Conservation (phyloP, 2,797 vertebrate genomes). For the Rhinella marina region DNA sequence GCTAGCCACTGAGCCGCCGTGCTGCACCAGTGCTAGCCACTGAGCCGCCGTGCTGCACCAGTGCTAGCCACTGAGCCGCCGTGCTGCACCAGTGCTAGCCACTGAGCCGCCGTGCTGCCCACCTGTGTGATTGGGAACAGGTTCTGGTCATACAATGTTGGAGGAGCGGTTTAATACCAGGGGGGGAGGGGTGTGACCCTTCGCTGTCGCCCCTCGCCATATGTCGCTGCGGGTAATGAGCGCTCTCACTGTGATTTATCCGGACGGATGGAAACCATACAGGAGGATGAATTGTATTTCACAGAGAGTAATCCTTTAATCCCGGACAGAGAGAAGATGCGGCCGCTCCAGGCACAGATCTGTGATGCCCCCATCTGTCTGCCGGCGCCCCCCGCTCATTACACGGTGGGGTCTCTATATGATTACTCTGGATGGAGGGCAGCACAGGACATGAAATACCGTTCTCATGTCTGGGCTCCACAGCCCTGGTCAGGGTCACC, state of each 20-base stretch:
- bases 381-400: background rate
- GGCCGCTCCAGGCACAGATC: slow-evolving; percentile 3
- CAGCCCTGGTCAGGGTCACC: too few species aligned
- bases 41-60: too few species aligned
- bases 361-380: background rate
- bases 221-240: slow-evolving; percentile 8
- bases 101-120: too few species aligned
- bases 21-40: too few species aligned
- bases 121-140: too few species aligned
- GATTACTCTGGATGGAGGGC: background rate
- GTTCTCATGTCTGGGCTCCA: too few species aligned
- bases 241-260: background rate
- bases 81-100: too few species aligned
- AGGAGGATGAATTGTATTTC: slow-evolving; percentile 4
- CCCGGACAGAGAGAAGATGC: background rate
- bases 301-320: slow-evolving; percentile 24
- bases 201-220: background rate
- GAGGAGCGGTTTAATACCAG: background rate
- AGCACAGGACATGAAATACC: too few species aligned
- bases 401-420: background rate
- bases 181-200: background rate
- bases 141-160: background rate
- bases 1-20: too few species aligned
- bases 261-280: background rate
- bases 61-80: too few species aligned